Base-by-base conservation (phyloP, 2,797 vertebrate species). In the Danionella dracula region DNA sequence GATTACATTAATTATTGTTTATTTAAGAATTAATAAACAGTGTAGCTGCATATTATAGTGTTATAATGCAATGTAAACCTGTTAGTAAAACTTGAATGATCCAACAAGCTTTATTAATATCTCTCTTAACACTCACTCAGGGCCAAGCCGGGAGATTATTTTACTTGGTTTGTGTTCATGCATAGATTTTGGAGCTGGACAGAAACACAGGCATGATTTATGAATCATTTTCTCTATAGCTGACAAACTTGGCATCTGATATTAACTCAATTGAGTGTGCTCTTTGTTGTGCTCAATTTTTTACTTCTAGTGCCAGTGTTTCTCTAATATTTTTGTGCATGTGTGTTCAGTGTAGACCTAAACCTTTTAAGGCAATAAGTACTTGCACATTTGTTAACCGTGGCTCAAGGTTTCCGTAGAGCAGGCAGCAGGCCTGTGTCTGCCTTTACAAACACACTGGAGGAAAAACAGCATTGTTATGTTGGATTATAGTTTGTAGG, bases 341-440 rank as follows among this genome's bases (percentile, higher is more conserved):
- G 27, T 5, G 20, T 45, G 15, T 45, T 53, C 56, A 50, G 41
- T 64, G 64, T 37, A 29, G 54, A 67, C 31, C 49, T 73, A 9
- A 58, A 68, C 76, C 70, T 73, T 75, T 71, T 73, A 75, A 73
- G 76, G 76, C 23, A 40, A 69, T 61, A 51, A 66, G 42, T 51
- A 31, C 55, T 23, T 6, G 32, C 44, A 37, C 38, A 60, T 56
- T 68, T 49, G 48, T 61, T 40, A 60, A 46, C 45, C 46, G 17
- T 50, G 13, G 27, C 50, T 55, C 21, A 49, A 17, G 62, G 50
- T 49, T 69, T 2, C 9, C 11, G 44, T 13, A 49, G 34, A 48
- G 44, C 19, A 49, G 34, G 38, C n/a, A 34, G 44, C 65, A 27
- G 37, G 15, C 44, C 54, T 27, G 45, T 10, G 17, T 53, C 66